Conservation (phyloP, 2,888 invertebrate genomes). For the Autographa gamma region DNA sequence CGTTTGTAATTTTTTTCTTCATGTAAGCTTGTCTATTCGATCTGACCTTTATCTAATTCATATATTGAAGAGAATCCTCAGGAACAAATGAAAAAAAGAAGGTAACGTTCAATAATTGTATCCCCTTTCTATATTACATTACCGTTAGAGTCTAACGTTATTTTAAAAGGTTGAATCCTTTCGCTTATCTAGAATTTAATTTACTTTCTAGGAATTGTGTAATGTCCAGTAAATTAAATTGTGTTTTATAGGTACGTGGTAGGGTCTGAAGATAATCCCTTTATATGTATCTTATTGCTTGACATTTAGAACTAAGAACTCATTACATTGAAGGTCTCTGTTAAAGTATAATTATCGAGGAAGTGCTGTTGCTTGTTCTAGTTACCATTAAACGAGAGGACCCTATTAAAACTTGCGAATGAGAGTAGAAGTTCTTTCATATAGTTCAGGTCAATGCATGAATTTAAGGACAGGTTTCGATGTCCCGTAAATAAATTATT, state of each 20-base stretch:
- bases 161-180: not conserved
- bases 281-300: conserved; percentile 37
- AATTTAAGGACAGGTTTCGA: too few relatives aligned
- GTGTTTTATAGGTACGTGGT: not conserved
- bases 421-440: too few relatives aligned
- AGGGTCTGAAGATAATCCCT: conserved; percentile 25
- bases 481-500: too few relatives aligned
- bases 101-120: not conserved
- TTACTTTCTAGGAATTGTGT: not conserved
- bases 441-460: too few relatives aligned
- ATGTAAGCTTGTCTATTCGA: too few relatives aligned
- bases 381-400: too few relatives aligned
- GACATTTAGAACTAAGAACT: conserved; percentile 41
- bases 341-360: not conserved
- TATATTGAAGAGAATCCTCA: too few relatives aligned
- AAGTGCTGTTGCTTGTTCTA: not conserved
- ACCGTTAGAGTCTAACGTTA: conserved; percentile 11
- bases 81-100: not conserved
- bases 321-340: not conserved
- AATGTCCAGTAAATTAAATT: not conserved
- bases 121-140: not conserved
- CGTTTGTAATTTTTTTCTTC: too few relatives aligned
- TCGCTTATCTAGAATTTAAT: not conserved
- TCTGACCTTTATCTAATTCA: too few relatives aligned
- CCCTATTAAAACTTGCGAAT: too few relatives aligned